A percentile compares a stretch with the other conserved stretches of the same genome.
Conservation (phyloP, 2,113 vertebrate species). For the Anarrhichthys ocellatus region DNA sequence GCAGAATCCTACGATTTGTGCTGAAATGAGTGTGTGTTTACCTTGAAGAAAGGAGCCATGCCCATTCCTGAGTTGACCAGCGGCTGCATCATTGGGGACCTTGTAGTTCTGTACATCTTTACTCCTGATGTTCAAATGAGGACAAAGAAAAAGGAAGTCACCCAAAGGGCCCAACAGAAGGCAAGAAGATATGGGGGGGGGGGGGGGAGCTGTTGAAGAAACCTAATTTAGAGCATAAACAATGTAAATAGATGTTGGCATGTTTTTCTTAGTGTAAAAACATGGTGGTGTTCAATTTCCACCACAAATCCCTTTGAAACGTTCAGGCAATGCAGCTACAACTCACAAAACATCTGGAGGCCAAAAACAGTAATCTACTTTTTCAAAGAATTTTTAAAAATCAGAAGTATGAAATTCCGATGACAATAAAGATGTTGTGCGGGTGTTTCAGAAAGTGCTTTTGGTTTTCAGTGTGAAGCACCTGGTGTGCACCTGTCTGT, state of each 20-base stretch:
- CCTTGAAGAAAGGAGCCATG: conserved; percentile 86
- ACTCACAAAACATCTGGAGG: conserved; percentile 1
- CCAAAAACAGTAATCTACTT: not conserved
- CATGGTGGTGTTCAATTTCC: not conserved
- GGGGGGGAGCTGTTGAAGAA: not conserved
- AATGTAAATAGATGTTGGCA: not conserved
- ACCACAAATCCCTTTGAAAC: not conserved
- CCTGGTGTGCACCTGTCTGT: conserved; percentile 7
- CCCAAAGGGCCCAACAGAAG: not conserved
- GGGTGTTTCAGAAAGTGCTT: conserved; percentile 63
- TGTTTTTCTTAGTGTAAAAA: not conserved
- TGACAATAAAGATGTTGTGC: not conserved
- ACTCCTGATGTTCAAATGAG: conserved; percentile 59
- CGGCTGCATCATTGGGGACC: conserved; percentile 82
- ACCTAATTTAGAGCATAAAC: not conserved
- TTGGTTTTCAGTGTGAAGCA: conserved; percentile 43
- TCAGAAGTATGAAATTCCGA: not conserved
- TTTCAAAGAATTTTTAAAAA: not conserved
- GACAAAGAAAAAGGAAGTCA: conserved; percentile 19
- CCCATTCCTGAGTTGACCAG: conserved; percentile 83
- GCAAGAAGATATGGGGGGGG: not conserved
- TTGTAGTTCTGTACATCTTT: conserved; percentile 84
- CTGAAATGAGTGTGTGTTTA: conserved; percentile 50
- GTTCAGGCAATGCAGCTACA: not conserved
- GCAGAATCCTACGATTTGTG: not conserved